These are phyloP conservation scores for Lagodon rhomboides DNA, from an alignment of 2,797 vertebrate species.

Conservation along the genomic window DNA sequence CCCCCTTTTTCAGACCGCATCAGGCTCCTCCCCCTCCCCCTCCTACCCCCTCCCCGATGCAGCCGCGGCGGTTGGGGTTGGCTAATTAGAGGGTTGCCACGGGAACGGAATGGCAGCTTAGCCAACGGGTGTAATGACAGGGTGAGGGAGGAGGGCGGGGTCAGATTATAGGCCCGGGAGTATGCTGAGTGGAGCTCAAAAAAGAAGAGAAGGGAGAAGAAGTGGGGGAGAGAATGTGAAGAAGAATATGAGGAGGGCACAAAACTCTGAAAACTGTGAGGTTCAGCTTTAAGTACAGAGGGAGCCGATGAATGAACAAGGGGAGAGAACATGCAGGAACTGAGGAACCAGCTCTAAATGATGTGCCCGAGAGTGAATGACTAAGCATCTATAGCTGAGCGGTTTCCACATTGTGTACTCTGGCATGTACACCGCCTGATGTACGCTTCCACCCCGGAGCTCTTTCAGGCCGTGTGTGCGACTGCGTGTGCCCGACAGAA, in stretches of 20 bases:
- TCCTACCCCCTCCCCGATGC: slow-evolving; percentile 55
- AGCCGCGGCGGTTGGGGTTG: slow-evolving; percentile 74
- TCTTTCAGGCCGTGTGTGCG: slow-evolving; percentile 2
- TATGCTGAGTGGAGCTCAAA: slow-evolving; percentile 75
- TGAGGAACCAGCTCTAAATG: not conserved
- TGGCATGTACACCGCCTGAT: slow-evolving; percentile 30
- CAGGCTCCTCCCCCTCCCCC: slow-evolving; percentile 64
- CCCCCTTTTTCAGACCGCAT: slow-evolving; percentile 69
- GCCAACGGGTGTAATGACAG: slow-evolving; percentile 86
- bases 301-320: too few relatives aligned
- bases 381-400: slow-evolving; percentile 50
- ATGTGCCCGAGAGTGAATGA: slow-evolving; percentile 42
- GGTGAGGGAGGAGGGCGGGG: slow-evolving; percentile 85
- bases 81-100: slow-evolving; percentile 88
- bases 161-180: slow-evolving; percentile 85
- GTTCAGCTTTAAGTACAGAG: too few relatives aligned
- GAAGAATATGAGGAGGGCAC: slow-evolving; percentile 48
- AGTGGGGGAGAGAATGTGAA: slow-evolving; percentile 40
- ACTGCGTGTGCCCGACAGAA: slow-evolving; percentile 40
- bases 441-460: slow-evolving; percentile 12
- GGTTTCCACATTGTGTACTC: slow-evolving; percentile 65
- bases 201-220: slow-evolving; percentile 61
- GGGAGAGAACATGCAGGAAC: not conserved
- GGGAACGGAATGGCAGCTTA: slow-evolving; percentile 83
- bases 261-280: not conserved